Conservation (phyloP, 2,888 invertebrate species). For the Orthonevra nobilis region DNA sequence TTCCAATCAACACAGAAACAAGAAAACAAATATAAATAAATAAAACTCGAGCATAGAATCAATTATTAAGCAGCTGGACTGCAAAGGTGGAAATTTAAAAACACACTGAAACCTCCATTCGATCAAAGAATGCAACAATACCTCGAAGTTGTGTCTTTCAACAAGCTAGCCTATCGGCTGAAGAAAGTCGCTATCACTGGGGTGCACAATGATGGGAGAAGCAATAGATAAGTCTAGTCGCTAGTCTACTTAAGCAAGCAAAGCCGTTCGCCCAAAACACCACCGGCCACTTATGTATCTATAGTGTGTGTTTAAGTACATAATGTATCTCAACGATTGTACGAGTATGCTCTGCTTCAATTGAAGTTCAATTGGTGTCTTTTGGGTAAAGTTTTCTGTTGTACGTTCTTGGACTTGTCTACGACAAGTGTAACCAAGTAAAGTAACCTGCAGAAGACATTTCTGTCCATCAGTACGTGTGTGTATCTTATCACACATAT, state of each 20-base stretch:
- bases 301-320: not conserved
- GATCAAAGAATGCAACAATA: slow-evolving; percentile 72
- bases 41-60: slow-evolving; percentile 27
- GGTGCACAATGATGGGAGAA: slow-evolving; percentile 53
- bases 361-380: slow-evolving; percentile 46
- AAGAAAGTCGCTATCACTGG: slow-evolving; percentile 59
- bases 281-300: not conserved
- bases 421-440: slow-evolving; percentile 68
- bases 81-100: slow-evolving; percentile 73
- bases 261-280: slow-evolving; percentile 32
- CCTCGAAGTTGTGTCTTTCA: slow-evolving; percentile 56
- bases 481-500: slow-evolving; percentile 4
- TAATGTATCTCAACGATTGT: slow-evolving; percentile 26
- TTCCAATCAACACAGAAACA: slow-evolving; percentile 44
- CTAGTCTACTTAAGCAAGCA: too few species aligned
- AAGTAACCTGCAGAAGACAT: slow-evolving; percentile 72
- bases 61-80: slow-evolving; percentile 52
- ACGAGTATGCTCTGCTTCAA: slow-evolving; percentile 42
- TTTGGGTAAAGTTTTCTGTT: slow-evolving; percentile 28
- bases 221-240: slow-evolving; percentile 45
- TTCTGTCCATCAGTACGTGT: slow-evolving; percentile 65
- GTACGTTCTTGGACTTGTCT: slow-evolving; percentile 41
- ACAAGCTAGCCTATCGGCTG: slow-evolving; percentile 35
- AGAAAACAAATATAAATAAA: slow-evolving; percentile 23
- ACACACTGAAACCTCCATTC: slow-evolving; percentile 74